A percentile compares a stretch with the other conserved stretches of the same genome.
Evolutionary conservation across 1,140 invertebrate genomes (phyloP).

Genomic region (Drosophila rhopaloa): DNA sequence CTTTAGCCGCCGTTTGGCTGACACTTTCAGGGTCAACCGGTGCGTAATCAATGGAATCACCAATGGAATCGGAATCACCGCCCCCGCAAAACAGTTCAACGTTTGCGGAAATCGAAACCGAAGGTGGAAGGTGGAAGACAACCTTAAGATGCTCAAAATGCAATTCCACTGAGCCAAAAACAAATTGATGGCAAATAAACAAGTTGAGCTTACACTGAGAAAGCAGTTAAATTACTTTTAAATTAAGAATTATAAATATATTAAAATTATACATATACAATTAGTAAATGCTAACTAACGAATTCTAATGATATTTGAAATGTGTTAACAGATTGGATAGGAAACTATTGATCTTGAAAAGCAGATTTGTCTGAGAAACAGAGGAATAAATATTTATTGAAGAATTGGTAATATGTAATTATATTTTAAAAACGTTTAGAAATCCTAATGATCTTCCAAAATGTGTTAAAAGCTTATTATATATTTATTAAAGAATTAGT

Average conservation of each 20-base stretch:
- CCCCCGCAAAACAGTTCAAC: conserved; percentile 46
- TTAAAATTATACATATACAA: too few relatives aligned
- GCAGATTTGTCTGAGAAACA: too few relatives aligned
- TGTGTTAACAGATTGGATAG: too few relatives aligned
- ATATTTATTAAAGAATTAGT: too few relatives aligned
- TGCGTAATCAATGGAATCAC: conserved; percentile 41
- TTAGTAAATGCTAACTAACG: too few relatives aligned
- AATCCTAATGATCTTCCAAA: too few relatives aligned
- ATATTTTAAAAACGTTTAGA: too few relatives aligned
- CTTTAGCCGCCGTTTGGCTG: conserved; percentile 33
- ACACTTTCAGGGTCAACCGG: conserved; percentile 74
- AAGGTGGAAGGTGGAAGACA: conserved; percentile 27
- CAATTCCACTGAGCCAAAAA: conserved; percentile 43
- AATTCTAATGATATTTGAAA: background rate
- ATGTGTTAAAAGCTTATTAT: too few relatives aligned
- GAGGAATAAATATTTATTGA: too few relatives aligned
- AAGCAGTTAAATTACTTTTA: background rate
- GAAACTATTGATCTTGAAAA: too few relatives aligned
- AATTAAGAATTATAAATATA: background rate
- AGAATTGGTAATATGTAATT: too few relatives aligned
- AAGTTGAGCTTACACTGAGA: conserved; percentile 31
- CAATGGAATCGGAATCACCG: conserved; percentile 10
- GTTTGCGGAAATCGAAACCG: conserved; percentile 50
- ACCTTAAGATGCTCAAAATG: conserved; percentile 29
- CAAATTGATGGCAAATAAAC: conserved; percentile 59